Evolutionary conservation across 2,888 invertebrate genomes (phyloP).

Genomic region (Imbricaverruca yamaguchii): DNA sequence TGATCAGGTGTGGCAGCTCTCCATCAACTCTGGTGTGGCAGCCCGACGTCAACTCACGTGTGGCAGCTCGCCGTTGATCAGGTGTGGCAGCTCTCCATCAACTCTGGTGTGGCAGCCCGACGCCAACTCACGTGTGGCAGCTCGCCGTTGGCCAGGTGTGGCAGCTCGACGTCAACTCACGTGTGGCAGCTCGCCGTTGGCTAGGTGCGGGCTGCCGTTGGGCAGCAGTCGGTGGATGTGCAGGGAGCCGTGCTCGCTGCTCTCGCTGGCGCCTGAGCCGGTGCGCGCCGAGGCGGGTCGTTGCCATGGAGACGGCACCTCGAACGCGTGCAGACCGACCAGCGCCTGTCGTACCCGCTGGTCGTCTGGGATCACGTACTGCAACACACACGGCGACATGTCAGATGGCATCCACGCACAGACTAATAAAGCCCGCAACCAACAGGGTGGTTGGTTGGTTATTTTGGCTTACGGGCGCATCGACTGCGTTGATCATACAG

Average conservation of each 20-base stretch:
- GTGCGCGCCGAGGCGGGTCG: background rate
- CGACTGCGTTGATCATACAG: too few relatives aligned
- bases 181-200: background rate
- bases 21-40: too few relatives aligned
- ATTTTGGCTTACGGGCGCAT: too few relatives aligned
- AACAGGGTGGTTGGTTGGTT: too few relatives aligned
- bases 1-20: too few relatives aligned
- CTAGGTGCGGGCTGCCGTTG: background rate
- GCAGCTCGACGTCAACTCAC: too few relatives aligned
- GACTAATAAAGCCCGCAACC: too few relatives aligned
- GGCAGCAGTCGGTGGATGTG: background rate
- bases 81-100: too few relatives aligned
- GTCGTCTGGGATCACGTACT: constrained; percentile 14
- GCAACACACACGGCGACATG: background rate
- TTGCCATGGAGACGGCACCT: constrained; percentile 39
- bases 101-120: too few relatives aligned
- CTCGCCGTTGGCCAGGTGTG: background rate
- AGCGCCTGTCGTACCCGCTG: constrained; percentile 4
- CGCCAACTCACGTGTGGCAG: background rate
- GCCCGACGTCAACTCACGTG: too few relatives aligned
- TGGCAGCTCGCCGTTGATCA: too few relatives aligned
- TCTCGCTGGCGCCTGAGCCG: constrained; percentile 9
- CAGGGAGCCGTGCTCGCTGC: background rate
- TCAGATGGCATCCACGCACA: too few relatives aligned
- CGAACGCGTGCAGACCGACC: constrained; percentile 19